Base-by-base conservation (phyloP, 1,140 invertebrate species). In the Eurosta solidaginis region DNA sequence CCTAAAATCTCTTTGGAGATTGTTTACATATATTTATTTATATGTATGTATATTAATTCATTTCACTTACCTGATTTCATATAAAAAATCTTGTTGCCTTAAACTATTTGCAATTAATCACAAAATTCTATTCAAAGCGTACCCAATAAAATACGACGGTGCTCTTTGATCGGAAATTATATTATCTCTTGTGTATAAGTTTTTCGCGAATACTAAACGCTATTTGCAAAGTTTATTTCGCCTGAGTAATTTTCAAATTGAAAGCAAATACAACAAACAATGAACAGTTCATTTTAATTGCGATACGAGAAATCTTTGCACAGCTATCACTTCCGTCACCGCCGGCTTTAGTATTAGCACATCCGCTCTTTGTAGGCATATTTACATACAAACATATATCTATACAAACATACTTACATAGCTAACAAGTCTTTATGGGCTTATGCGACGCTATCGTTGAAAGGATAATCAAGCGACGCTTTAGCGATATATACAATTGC, bases 261-360 rank as follows among this genome's bases (percentile, higher is more conserved):
- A 68, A 68, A 59, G 12, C 54, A 40, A 68, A 17, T 9, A 22
- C 59, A 29, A 68, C 59, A n/a, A n/a, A n/a, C n/a, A 22, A 7
- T 33, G 27, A 40, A 68, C 36, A 68, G 33, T 42, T 68, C 59
- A 68, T 68, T 68, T 68, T 68, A 68, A 68, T 68, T 68, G 59
- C 59, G n/a, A 68, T 42, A 36, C 33, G 59, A 68, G n/a, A 68
- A 68, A 68, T 68, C 59, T 68, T 68, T 68, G 59, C 59, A 20
- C 59, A 29, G 59, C 27, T 68, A 33, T 68, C 33, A 33, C 59
- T 17, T 68, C 59, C 59, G 59, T 68, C 17, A 14, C 59, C 59
- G 33, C 33, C 59, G 20, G 33, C 59, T 40, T 1, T n/a, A 68
- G 17, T n/a, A 40, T 68, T 20, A 17, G 33, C 17, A 33, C 17